Evolutionary conservation across 2,113 vertebrate genomes (phyloP).

Genomic region (Paedocypris sp.): DNA sequence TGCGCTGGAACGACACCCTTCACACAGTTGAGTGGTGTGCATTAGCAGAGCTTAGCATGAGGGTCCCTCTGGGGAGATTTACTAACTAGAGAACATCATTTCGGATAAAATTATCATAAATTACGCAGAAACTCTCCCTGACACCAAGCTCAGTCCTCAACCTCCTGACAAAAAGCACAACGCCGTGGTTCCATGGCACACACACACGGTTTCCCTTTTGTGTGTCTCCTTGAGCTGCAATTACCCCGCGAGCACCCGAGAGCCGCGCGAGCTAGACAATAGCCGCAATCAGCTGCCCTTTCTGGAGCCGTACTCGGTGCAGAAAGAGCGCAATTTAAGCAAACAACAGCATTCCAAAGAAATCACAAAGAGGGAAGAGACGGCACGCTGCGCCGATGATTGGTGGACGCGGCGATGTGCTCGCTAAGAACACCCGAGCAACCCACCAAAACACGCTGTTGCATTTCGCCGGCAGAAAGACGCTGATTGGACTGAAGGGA

Average conservation of each 20-base stretch:
- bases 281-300: conserved; percentile 59
- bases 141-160: not conserved
- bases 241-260: conserved; percentile 55
- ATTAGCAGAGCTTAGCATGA: not conserved
- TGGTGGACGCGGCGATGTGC: conserved; percentile 12
- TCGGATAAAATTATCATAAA: conserved; percentile 1
- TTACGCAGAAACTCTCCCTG: conserved; percentile 25
- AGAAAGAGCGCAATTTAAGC: conserved; percentile 54
- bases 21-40: not conserved
- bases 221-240: conserved; percentile 52
- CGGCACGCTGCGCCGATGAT: conserved; percentile 24
- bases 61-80: not conserved
- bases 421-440: conserved; percentile 22
- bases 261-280: conserved; percentile 59
- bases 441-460: conserved; percentile 19
- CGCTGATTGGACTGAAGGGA: conserved; percentile 11
- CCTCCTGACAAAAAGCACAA: not conserved
- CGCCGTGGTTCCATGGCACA: not conserved
- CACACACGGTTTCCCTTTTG: not conserved
- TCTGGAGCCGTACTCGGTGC: conserved; percentile 42
- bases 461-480: conserved; percentile 22
- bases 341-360: conserved; percentile 49
- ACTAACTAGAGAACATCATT: not conserved
- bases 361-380: conserved; percentile 36
- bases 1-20: not conserved